These are phyloP conservation scores for Beaufortia kweichowensis DNA, from an alignment of 2,113 vertebrate genomes.

Conservation along the genomic window DNA sequence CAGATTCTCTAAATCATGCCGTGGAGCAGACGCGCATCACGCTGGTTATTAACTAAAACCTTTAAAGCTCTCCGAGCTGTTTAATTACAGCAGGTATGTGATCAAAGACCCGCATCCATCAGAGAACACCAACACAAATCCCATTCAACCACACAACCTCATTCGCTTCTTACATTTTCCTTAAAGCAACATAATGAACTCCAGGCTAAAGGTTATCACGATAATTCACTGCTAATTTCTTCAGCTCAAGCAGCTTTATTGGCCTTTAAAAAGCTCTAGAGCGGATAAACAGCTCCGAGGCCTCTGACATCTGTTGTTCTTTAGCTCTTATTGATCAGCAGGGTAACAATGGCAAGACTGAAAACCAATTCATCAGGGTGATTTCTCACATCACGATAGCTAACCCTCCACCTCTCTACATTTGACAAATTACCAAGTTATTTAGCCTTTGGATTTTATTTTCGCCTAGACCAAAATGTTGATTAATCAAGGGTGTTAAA, in stretches of 20 bases:
- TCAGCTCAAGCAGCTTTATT: not conserved
- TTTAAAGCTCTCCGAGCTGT: slow-evolving; percentile 24
- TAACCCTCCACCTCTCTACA: slow-evolving; percentile 25
- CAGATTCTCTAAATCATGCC: slow-evolving; percentile 1
- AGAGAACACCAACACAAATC: not conserved
- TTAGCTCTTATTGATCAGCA: slow-evolving; percentile 18
- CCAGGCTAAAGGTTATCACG: not conserved
- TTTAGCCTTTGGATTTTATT: slow-evolving; percentile 27
- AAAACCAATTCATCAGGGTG: slow-evolving; percentile 44
- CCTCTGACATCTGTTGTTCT: slow-evolving; percentile 9
- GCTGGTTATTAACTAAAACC: slow-evolving; percentile 33
- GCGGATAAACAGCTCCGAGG: not conserved
- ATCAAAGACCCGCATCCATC: slow-evolving; percentile 25
- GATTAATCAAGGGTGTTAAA: not conserved
- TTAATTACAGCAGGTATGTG: slow-evolving; percentile 39
- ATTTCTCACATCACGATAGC: slow-evolving; percentile 19
- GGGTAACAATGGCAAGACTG: not conserved
- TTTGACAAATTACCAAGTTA: slow-evolving; percentile 49
- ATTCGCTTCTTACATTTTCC: not conserved
- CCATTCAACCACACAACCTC: not conserved
- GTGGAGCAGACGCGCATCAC: not conserved
- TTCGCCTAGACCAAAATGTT: not conserved
- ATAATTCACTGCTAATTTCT: not conserved
- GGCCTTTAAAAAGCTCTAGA: not conserved
- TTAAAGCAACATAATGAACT: slow-evolving; percentile 20